Evolutionary conservation across 2,888 invertebrate species (phyloP), one percentile per base, ranked within the genome.

Genomic region (Sphaerophoria taeniata): DNA sequence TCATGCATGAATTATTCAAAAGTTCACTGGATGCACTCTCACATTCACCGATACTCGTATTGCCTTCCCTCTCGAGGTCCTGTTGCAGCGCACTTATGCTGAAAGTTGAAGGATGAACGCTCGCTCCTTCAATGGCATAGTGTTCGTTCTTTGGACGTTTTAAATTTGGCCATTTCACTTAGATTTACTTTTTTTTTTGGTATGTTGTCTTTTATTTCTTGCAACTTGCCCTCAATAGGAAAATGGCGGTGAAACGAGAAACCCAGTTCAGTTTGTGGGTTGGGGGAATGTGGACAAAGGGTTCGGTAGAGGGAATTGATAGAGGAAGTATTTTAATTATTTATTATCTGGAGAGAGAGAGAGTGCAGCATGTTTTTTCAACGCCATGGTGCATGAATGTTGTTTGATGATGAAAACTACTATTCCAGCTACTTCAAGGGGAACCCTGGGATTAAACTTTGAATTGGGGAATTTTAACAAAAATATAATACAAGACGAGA

Each of bases 1-100:
- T 49, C 78, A 63, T 80, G 67, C 80, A 84, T 84, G 84, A 84
- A 84, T 84, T 84, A 84, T 84, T 84, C 75, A 84, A 7, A 16
- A 80, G 67, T 55, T 67, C 65, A 47, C 60, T 67, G 61, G 71
- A 16, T 39, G 16, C 39, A 43, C 39, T 43, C 16, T 39, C 39
- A 71, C 80, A 75, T 71, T 69, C 34, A 16, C 16, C 12, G 3
- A 11, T 12, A 11, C 9, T 39, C 9, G 39, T 6, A 39, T 7
- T 39, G 1, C 43, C 12, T 12, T 12, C 9, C 11, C 9, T 43
- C 43, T 12, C 9, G 12, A 43, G 43, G 12, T 43, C 43, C 43
- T 9, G 12, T 43, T 11, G 3, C 43, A 43, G 43, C 11, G 39
- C 39, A 39, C 39, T 39, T 9, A 9, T 9, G 6, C 43, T 9